Conservation (phyloP, 2,113 vertebrate genomes). For the Caranx ignobilis region DNA sequence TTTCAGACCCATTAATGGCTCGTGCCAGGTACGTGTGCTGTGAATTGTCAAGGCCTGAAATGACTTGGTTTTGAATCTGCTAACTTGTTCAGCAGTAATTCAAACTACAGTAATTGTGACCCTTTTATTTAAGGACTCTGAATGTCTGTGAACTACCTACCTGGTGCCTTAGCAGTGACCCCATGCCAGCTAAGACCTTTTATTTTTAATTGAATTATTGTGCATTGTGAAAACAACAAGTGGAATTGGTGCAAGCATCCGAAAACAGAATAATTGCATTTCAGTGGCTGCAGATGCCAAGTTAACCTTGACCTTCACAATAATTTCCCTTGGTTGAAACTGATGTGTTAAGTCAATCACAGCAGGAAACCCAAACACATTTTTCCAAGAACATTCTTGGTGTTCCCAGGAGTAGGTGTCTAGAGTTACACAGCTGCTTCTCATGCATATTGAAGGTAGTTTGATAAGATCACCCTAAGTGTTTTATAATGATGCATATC, state of each 20-base stretch:
- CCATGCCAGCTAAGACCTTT: not conserved
- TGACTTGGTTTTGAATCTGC: not conserved
- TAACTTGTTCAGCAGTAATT: not conserved
- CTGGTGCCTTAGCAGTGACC: not conserved
- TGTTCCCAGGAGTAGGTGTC: not conserved
- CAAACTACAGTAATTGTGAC: not conserved
- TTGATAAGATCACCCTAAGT: not conserved
- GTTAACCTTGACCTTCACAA: not conserved
- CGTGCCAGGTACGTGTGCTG: not conserved
- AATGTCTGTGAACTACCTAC: not conserved
- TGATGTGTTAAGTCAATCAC: not conserved
- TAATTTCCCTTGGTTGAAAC: slow-evolving; percentile 5
- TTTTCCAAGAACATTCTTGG: not conserved
- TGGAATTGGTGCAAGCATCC: not conserved
- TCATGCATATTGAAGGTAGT: not conserved
- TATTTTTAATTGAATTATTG: not conserved
- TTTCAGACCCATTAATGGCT: not conserved
- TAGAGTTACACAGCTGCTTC: not conserved
- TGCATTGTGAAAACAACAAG: not conserved
- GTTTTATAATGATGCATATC: slow-evolving; percentile 4
- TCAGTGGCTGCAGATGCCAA: slow-evolving; percentile 5
- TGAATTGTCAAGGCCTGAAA: not conserved
- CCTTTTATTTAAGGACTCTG: not conserved
- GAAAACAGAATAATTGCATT: slow-evolving; percentile 3
- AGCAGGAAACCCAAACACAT: not conserved